Conservation (phyloP, 2,888 invertebrate genomes). For the Ypsolopha sequella region DNA sequence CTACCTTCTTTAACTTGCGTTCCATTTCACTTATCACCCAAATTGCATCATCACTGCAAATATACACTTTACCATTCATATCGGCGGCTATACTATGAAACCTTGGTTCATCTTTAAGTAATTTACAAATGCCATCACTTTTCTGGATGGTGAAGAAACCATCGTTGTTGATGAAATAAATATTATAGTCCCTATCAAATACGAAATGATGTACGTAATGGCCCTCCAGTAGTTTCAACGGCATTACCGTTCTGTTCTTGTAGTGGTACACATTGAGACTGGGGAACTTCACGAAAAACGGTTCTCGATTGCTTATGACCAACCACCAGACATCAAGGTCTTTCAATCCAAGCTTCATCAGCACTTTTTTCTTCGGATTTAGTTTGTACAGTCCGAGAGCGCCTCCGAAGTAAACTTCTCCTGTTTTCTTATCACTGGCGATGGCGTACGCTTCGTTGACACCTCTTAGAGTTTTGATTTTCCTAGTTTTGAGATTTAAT, state of each 20-base stretch:
- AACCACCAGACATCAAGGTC: constrained; percentile 57
- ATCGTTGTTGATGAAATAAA: constrained; percentile 43
- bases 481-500: constrained; percentile 31
- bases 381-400: constrained; percentile 51
- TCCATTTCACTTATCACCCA: constrained; percentile 35
- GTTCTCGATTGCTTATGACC: constrained; percentile 25
- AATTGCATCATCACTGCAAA: constrained; percentile 48
- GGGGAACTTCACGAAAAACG: constrained; percentile 50
- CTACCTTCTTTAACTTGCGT: constrained; percentile 34
- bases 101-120: constrained; percentile 30
- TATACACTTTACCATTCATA: constrained; percentile 32
- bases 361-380: constrained; percentile 20
- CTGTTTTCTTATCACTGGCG: constrained; percentile 22
- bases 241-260: constrained; percentile 24
- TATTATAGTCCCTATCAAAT: constrained; percentile 33
- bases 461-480: constrained; percentile 40
- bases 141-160: constrained; percentile 39
- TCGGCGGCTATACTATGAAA: constrained; percentile 43
- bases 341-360: constrained; percentile 29
- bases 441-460: constrained; percentile 53
- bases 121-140: constrained; percentile 15
- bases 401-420: constrained; percentile 48
- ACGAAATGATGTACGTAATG: constrained; percentile 43
- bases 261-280: constrained; percentile 39
- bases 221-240: constrained; percentile 21